A percentile compares a stretch with the other conserved stretches of the same genome.
Conservation (phyloP, 2,797 vertebrate genomes). For the Peromyscus aztecus region DNA sequence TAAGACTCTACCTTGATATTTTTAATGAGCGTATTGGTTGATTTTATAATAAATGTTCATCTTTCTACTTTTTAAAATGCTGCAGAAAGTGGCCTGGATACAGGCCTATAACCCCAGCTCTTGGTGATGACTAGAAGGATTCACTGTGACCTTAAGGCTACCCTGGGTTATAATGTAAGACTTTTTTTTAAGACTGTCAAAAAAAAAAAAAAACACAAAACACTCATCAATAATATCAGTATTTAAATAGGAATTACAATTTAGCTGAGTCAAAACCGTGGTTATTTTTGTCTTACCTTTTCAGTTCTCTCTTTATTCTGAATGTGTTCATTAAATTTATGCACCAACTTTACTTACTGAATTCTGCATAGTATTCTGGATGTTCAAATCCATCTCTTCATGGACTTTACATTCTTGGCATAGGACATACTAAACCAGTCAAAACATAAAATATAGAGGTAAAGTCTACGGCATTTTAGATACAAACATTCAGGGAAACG, state of each 20-base stretch:
- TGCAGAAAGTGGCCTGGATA: neutral
- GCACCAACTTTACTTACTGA: neutral
- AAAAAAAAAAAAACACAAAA: too few species aligned
- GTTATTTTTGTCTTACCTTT: slow-evolving; percentile 36
- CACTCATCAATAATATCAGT: neutral
- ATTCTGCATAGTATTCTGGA: neutral
- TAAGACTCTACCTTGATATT: slow-evolving; percentile 42
- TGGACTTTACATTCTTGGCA: neutral
- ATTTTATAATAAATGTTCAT: neutral
- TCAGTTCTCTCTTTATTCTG: neutral
- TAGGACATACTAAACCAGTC: neutral
- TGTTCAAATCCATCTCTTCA: slow-evolving; percentile 5
- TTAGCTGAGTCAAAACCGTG: neutral
- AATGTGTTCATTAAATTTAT: neutral
- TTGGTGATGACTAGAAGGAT: neutral
- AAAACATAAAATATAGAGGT: neutral
- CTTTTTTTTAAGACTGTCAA: too few species aligned
- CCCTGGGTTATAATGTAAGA: neutral
- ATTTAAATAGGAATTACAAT: slow-evolving; percentile 48
- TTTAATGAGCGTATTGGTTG: slow-evolving; percentile 38
- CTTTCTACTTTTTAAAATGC: neutral
- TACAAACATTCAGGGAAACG: neutral
- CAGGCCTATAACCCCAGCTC: neutral
- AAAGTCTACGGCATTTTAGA: neutral
- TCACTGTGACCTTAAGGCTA: neutral